phyloP scores from a whole-genome alignment of 2,113 vertebrate species.

The Athene noctua region DNA sequence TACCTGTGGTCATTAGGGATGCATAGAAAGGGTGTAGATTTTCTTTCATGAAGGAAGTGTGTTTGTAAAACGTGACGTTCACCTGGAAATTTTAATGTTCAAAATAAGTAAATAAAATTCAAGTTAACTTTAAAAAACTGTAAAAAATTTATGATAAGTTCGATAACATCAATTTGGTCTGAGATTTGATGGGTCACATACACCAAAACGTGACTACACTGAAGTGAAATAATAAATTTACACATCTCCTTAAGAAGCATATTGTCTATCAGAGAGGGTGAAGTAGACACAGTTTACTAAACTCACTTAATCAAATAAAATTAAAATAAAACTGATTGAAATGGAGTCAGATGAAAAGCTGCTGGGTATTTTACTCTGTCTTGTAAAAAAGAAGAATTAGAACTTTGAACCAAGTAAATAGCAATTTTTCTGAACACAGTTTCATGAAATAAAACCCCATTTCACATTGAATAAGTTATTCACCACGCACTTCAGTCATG shows the following conservation, averaged over 20 bases:
- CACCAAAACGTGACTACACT: not conserved
- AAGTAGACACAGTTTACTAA: not conserved
- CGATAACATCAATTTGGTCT: not conserved
- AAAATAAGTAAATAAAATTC: constrained; percentile 47
- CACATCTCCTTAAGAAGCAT: not conserved
- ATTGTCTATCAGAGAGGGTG: not conserved
- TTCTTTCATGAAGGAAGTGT: constrained; percentile 14
- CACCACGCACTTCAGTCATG: not conserved
- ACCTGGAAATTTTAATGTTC: constrained; percentile 37
- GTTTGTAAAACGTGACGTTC: constrained; percentile 34
- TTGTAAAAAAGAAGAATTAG: not conserved
- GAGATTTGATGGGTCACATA: constrained; percentile 16
- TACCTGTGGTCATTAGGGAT: not conserved
- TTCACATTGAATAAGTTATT: not conserved
- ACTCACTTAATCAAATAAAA: not conserved
- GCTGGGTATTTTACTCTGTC: not conserved
- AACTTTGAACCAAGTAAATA: not conserved
- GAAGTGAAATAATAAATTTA: not conserved
- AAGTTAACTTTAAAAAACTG: not conserved
- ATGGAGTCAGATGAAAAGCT: not conserved
- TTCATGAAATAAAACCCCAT: not conserved
- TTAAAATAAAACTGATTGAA: not conserved
- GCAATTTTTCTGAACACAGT: accelerated
- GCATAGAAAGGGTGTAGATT: not conserved
- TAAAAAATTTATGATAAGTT: not conserved